A percentile compares a stretch with the other conserved stretches of the same genome.
These are phyloP conservation scores for Morelia viridis DNA, from an alignment of 2,797 vertebrate species.

Conservation along the genomic window DNA sequence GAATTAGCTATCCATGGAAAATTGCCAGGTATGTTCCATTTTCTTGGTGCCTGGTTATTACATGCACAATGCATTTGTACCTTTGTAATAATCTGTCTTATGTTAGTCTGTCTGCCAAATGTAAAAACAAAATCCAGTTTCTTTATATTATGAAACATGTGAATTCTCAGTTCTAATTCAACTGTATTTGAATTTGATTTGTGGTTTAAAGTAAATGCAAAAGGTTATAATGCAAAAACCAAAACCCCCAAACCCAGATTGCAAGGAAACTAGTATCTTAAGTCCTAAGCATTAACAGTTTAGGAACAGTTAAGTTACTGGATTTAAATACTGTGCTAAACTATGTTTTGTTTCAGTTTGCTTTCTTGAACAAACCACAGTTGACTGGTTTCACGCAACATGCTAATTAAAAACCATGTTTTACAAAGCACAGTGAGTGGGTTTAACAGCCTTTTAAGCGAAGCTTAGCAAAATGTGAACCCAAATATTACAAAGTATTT, in stretches of 20 bases:
- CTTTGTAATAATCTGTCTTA: background rate
- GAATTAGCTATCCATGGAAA: constrained; percentile 92
- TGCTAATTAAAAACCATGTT: too few species aligned
- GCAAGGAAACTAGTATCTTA: constrained; percentile 5
- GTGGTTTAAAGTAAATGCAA: background rate
- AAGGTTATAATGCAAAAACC: background rate
- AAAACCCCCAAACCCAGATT: background rate
- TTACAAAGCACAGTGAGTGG: too few species aligned
- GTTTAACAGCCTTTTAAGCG: too few species aligned
- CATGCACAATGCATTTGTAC: background rate
- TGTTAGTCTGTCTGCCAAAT: background rate
- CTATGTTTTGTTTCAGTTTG: too few species aligned
- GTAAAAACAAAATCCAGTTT: background rate
- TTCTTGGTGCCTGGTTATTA: constrained; percentile 18
- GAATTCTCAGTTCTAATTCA: background rate
- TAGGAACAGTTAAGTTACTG: background rate
- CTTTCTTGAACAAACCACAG: too few species aligned
- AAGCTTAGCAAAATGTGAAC: too few species aligned
- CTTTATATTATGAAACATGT: background rate
- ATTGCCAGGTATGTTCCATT: constrained; percentile 82
- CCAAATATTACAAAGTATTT: too few species aligned
- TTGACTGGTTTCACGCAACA: too few species aligned
- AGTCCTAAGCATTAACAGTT: background rate
- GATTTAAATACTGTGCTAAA: too few species aligned
- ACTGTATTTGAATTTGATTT: background rate